phyloP scores from a whole-genome alignment of 2,113 vertebrate genomes.

The Eidolon helvum region DNA sequence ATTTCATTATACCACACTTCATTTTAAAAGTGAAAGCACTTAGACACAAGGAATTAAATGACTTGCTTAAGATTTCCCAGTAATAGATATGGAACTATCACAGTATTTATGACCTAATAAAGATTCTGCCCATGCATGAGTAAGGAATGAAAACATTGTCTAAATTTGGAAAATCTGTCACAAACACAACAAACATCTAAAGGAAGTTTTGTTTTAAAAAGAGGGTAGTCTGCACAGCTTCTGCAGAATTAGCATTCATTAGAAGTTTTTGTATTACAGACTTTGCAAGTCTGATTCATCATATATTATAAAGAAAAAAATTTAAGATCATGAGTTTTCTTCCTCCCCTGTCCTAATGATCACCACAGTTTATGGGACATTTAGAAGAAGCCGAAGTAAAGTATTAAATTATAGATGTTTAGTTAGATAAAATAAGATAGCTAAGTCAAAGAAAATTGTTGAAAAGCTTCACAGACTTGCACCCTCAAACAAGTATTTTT shows the following conservation, averaged over 20 bases:
- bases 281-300: constrained; percentile 26
- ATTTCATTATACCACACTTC: neutral
- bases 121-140: neutral
- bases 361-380: neutral
- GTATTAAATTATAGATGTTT: constrained; percentile 46
- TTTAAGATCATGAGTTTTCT: constrained; percentile 20
- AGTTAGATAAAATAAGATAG: constrained; percentile 44
- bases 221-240: neutral
- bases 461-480: neutral
- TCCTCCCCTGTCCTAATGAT: constrained; percentile 10
- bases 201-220: constrained; percentile 41
- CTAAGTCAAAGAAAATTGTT: constrained; percentile 24
- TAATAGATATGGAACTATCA: neutral
- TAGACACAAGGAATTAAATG: neutral
- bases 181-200: constrained; percentile 32
- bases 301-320: neutral
- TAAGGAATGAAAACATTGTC: neutral
- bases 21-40: neutral
- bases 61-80: neutral
- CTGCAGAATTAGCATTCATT: neutral
- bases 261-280: neutral
- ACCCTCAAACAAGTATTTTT: constrained; percentile 5
- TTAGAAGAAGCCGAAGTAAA: neutral
- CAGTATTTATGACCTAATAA: neutral
- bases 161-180: neutral